Evolutionary conservation across 2,113 vertebrate genomes (phyloP).

Genomic region (Genyomyrus donnyi): DNA sequence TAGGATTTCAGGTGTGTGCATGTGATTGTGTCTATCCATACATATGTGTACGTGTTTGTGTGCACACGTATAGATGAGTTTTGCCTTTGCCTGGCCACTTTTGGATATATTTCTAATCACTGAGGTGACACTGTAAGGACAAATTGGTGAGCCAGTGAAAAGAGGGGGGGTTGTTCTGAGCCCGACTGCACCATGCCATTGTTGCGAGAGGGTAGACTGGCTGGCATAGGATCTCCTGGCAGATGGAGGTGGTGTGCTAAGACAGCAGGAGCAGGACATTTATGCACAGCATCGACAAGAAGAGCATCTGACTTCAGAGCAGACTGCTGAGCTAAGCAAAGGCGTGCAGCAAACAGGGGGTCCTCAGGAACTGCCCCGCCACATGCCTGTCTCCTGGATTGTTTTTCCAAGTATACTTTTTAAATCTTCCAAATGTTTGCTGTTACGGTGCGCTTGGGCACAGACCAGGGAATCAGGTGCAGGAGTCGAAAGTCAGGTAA

Average conservation of each 20-base stretch:
- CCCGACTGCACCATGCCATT: neutral
- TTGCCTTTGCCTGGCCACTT: neutral
- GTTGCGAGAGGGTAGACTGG: neutral
- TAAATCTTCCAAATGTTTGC: neutral
- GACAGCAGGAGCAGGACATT: neutral
- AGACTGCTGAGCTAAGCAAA: neutral
- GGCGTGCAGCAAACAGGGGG: neutral
- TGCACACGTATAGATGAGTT: neutral
- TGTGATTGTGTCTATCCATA: neutral
- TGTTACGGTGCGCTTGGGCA: too few relatives aligned
- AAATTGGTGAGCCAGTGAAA: neutral
- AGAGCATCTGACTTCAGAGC: slow-evolving; percentile 1
- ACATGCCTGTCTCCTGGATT: neutral
- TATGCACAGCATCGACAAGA: neutral
- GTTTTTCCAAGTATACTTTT: neutral
- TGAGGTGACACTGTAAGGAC: neutral
- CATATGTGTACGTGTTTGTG: neutral
- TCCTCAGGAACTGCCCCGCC: neutral
- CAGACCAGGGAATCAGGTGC: too few relatives aligned
- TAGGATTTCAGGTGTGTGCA: neutral
- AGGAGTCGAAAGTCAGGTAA: too few relatives aligned
- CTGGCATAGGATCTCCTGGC: neutral
- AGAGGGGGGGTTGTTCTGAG: neutral
- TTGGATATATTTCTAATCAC: neutral
- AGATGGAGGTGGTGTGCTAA: neutral